These are phyloP conservation scores for Oligia strigilis DNA, from an alignment of 2,888 invertebrate genomes.

Conservation along the genomic window DNA sequence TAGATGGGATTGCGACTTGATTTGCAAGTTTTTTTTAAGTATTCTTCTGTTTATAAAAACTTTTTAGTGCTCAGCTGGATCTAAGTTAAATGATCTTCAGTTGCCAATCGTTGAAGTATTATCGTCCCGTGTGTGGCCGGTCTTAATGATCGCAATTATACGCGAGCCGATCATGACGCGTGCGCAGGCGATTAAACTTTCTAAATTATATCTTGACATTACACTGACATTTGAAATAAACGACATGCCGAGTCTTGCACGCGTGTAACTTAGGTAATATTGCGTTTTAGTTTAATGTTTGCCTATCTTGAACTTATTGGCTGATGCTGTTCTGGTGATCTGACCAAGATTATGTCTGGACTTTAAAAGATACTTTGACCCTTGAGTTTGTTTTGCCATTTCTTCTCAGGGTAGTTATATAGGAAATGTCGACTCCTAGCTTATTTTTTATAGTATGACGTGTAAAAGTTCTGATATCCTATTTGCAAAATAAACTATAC, in stretches of 20 bases:
- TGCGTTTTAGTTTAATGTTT: conserved; percentile 14
- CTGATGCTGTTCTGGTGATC: not conserved
- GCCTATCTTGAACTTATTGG: not conserved
- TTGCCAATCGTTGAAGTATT: not conserved
- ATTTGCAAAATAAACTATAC: no score
- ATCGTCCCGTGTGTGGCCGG: conserved; percentile 13
- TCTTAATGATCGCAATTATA: conserved; percentile 54
- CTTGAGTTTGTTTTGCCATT: no score
- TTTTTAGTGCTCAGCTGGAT: not conserved
- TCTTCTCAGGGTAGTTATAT: no score
- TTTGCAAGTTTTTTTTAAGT: not conserved
- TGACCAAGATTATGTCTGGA: no score
- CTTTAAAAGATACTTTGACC: no score
- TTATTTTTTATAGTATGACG: no score
- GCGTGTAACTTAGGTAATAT: conserved; percentile 37
- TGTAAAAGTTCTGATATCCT: no score
- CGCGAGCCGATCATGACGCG: conserved; percentile 56
- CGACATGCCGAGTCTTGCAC: conserved; percentile 45
- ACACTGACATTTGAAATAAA: conserved; percentile 60
- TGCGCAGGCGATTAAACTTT: conserved; percentile 63
- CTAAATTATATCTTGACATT: conserved; percentile 66
- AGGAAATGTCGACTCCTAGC: no score
- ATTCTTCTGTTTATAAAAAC: not conserved
- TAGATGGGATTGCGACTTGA: not conserved
- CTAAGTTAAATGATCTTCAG: not conserved